A percentile compares a stretch with the other conserved stretches of the same genome.
These are phyloP conservation scores for Pantherophis guttatus DNA, from an alignment of 2,113 vertebrate genomes.

Conservation along the genomic window DNA sequence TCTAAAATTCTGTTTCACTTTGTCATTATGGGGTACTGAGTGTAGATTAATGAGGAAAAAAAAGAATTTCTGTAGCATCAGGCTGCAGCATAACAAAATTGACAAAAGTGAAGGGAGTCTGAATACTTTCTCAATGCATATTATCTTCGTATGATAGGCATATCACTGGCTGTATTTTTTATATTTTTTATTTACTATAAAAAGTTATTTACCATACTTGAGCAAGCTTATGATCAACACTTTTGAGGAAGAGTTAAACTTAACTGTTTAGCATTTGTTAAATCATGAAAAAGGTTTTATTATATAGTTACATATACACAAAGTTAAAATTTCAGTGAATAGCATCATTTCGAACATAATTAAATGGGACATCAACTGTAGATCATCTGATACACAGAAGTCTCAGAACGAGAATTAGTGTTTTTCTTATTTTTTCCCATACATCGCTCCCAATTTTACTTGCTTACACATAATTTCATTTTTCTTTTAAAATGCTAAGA, in stretches of 20 bases:
- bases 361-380: slow-evolving; percentile 57
- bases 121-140: no score
- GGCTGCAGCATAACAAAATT: not conserved
- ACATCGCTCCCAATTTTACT: slow-evolving; percentile 53
- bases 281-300: slow-evolving; percentile 70
- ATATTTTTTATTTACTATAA: not conserved
- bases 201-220: not conserved
- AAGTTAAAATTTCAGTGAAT: slow-evolving; percentile 69
- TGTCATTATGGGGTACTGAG: not conserved
- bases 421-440: slow-evolving; percentile 48
- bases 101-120: not conserved
- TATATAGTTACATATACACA: slow-evolving; percentile 68
- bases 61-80: not conserved
- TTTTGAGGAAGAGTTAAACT: slow-evolving; percentile 45
- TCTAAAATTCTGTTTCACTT: not conserved
- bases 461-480: slow-evolving; percentile 67
- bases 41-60: not conserved
- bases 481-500: slow-evolving; percentile 61
- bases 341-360: slow-evolving; percentile 69
- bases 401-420: slow-evolving; percentile 69
- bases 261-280: slow-evolving; percentile 54
- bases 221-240: not conserved
- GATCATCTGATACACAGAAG: slow-evolving; percentile 63
- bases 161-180: not conserved
- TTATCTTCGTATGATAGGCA: not conserved